These are phyloP conservation scores for Branchinecta lynchi DNA, from an alignment of 1,140 invertebrate genomes.

Conservation along the genomic window DNA sequence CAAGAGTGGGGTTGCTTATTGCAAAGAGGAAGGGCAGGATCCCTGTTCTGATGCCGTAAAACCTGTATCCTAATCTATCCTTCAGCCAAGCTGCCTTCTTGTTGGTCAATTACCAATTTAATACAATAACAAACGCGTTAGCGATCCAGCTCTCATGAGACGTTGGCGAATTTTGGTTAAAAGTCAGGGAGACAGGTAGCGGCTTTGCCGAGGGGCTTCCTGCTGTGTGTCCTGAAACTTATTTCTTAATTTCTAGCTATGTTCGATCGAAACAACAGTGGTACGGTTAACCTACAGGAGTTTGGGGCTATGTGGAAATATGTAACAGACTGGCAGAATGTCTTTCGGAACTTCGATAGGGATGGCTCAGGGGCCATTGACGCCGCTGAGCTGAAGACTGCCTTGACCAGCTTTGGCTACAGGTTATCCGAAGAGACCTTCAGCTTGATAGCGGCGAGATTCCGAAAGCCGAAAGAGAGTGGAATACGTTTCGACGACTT, in stretches of 20 bases:
- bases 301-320: constrained; percentile 95
- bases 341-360: constrained; percentile 62
- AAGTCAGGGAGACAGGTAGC: too few relatives aligned
- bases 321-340: constrained; percentile 45
- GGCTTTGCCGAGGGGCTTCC: too few relatives aligned
- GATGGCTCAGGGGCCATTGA: constrained; percentile 96
- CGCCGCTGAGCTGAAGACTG: constrained; percentile 68
- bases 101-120: too few relatives aligned
- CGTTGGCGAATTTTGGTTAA: too few relatives aligned
- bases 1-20: too few relatives aligned
- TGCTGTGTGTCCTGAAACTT: neutral
- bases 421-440: constrained; percentile 70
- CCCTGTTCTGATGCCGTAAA: too few relatives aligned
- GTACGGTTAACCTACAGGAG: constrained; percentile 85
- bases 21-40: too few relatives aligned
- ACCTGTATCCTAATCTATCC: too few relatives aligned
- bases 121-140: too few relatives aligned
- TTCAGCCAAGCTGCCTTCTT: too few relatives aligned
- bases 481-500: constrained; percentile 96
- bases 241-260: constrained; percentile 48
- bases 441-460: constrained; percentile 69
- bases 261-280: constrained; percentile 83
- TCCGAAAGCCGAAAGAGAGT: constrained; percentile 76
- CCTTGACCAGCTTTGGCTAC: constrained; percentile 77
- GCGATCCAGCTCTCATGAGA: too few relatives aligned